Percentiles rank a stretch among this genome's conserved stretches.
Conservation (phyloP, 2,888 invertebrate genomes). For the Achlya flavicornis region DNA sequence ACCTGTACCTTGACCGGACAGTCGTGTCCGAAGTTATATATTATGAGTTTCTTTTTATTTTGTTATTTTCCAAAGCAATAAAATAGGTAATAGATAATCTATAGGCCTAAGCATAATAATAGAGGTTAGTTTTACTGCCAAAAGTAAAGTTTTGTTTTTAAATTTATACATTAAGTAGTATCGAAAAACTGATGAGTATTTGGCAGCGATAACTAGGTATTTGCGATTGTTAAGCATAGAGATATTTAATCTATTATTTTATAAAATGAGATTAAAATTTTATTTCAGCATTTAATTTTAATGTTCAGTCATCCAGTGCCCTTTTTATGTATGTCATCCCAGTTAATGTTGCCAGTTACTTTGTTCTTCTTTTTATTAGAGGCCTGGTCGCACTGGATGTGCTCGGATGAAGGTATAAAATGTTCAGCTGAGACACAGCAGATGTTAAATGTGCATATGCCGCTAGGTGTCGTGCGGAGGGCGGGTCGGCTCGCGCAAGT, state of each 20-base stretch:
- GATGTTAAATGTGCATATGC: slow-evolving; percentile 78
- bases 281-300: slow-evolving; percentile 72
- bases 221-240: slow-evolving; percentile 49
- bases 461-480: slow-evolving; percentile 93
- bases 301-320: slow-evolving; percentile 30
- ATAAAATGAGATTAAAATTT: slow-evolving; percentile 65
- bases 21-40: slow-evolving; percentile 52
- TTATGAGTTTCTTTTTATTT: slow-evolving; percentile 54
- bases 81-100: slow-evolving; percentile 63
- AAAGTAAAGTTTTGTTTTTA: slow-evolving; percentile 42
- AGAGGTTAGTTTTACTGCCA: slow-evolving; percentile 73
- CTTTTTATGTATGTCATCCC: slow-evolving; percentile 19
- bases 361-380: slow-evolving; percentile 32
- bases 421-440: slow-evolving; percentile 55
- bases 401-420: slow-evolving; percentile 52
- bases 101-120: slow-evolving; percentile 73
- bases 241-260: slow-evolving; percentile 43
- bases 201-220: slow-evolving; percentile 67
- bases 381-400: slow-evolving; percentile 38
- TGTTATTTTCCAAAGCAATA: slow-evolving; percentile 80
- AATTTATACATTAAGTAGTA: slow-evolving; percentile 52
- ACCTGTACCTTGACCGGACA: slow-evolving; percentile 68
- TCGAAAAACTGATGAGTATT: slow-evolving; percentile 53
- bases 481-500: slow-evolving; percentile 94
- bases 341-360: slow-evolving; percentile 40